Percentiles rank a stretch among this genome's conserved stretches.
Evolutionary conservation across 2,888 invertebrate species (phyloP).

Genomic region (Chorisops tibialis): DNA sequence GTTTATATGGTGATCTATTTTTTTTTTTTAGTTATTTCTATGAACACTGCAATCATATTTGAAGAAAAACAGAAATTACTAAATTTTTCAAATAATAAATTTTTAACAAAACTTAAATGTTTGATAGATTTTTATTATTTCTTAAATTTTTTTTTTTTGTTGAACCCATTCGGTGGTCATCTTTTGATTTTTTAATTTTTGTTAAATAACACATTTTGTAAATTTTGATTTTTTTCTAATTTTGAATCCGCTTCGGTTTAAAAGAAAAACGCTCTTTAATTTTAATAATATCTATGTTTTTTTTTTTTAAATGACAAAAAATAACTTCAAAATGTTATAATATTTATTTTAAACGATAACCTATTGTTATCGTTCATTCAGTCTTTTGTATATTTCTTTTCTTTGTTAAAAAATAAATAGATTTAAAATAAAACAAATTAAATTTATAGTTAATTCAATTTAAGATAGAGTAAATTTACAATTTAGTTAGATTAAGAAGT

Average conservation of each 20-base stretch:
- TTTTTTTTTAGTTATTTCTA: not conserved
- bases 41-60: not conserved
- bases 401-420: no score
- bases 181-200: constrained; percentile 17
- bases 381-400: constrained; percentile 15
- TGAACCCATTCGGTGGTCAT: constrained; percentile 34
- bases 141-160: not conserved
- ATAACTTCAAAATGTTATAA: not conserved
- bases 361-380: constrained; percentile 18
- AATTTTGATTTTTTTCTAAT: not conserved
- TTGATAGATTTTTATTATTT: not conserved
- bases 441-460: no score
- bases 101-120: not conserved
- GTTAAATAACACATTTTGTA: no score
- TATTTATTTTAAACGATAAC: constrained; percentile 10
- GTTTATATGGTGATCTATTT: not conserved
- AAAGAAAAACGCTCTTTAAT: no score
- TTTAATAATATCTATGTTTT: not conserved
- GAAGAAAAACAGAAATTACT: no score
- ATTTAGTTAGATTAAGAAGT: no score
- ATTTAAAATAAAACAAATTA: no score
- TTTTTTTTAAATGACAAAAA: not conserved
- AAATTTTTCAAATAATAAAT: not conserved
- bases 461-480: no score
- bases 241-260: not conserved